Base-by-base conservation (phyloP, 2,113 vertebrate genomes). In the Planiliza haematocheilus region DNA sequence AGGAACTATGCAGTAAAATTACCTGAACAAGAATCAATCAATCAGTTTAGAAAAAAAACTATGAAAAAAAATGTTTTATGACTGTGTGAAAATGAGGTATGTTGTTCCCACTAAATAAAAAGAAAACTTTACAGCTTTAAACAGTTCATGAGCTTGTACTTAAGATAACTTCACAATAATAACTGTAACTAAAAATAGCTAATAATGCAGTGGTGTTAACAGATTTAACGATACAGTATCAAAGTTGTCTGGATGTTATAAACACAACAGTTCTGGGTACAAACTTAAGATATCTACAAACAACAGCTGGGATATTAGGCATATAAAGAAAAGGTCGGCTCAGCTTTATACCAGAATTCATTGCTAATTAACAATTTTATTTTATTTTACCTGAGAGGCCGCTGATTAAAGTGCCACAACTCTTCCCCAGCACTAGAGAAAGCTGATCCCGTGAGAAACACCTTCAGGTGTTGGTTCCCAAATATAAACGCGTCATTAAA, bases 361-460 rank as follows among this genome's bases (percentile, higher is more conserved):
- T 30, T 30, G 24, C 24, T 30, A 30, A 30, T 30, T 30, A 30
- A 30, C 3, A 3, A 30, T 30, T 24, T 45, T 48, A 7, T 42
- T 14, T 21, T 6, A 39, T 7, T 48, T 34, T 34, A 66, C 41
- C 43, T 49, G 8, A 52, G 13, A 58, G 34, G 24, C 17, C 1
- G 20, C n/a, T 51, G 72, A 73, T 67, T 45, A 34, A 59, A 67
- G 48, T 75, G 56, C 62, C 49, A 42, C 2, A 78, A 78, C 51
- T 56, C 52, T 41, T 17, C 0, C 10, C 9, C 51, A 37, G 49
- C n/a, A 6, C 53, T 39, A 4, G 14, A 70, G 75, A 60, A 72
- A 85, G 42, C 38, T 41, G 51, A 70, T 56, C 65, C 56, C 61
- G 52, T 55, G 82, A 70, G 71, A 83, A 82, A 71, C 42, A 41